A percentile compares a stretch with the other conserved stretches of the same genome.
These are phyloP conservation scores for Brevipalpus yothersi DNA, from an alignment of 1,140 invertebrate genomes.

Conservation along the genomic window DNA sequence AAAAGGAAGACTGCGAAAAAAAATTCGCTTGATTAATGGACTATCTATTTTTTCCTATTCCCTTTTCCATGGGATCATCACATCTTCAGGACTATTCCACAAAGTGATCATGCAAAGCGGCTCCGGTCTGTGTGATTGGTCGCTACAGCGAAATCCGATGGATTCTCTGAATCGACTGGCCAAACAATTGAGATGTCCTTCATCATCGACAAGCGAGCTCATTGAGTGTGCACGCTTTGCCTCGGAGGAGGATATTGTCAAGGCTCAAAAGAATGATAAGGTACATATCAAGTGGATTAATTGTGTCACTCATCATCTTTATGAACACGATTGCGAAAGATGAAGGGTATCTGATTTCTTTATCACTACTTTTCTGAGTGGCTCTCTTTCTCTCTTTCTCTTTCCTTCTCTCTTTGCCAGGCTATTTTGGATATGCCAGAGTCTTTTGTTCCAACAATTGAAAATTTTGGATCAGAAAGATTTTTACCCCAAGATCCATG, in stretches of 20 bases:
- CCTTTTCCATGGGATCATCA: neutral
- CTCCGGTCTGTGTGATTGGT: slow-evolving; percentile 26
- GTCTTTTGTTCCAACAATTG: slow-evolving; percentile 7
- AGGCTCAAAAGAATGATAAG: neutral
- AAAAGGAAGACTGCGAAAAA: neutral
- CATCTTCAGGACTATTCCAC: slow-evolving; percentile 14
- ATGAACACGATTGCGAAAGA: too few species aligned
- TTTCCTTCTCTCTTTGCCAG: slow-evolving; percentile 3
- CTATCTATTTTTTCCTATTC: neutral
- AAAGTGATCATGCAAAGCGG: slow-evolving; percentile 30
- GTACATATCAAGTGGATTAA: neutral
- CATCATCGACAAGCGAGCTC: slow-evolving; percentile 12
- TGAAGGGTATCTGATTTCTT: too few species aligned
- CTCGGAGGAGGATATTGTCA: neutral
- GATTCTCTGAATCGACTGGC: slow-evolving; percentile 34
- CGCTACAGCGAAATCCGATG: slow-evolving; percentile 29
- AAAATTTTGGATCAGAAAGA: slow-evolving; percentile 17
- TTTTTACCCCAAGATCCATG: slow-evolving; percentile 13
- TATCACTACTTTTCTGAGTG: neutral
- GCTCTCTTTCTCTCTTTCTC: neutral
- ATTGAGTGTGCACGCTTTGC: neutral
- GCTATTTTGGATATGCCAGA: neutral
- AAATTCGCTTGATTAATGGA: neutral
- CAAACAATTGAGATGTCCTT: slow-evolving; percentile 30
- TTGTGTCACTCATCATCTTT: too few species aligned